These are phyloP conservation scores for Acanthiza pusilla DNA, from an alignment of 2,797 vertebrate genomes.

Conservation along the genomic window DNA sequence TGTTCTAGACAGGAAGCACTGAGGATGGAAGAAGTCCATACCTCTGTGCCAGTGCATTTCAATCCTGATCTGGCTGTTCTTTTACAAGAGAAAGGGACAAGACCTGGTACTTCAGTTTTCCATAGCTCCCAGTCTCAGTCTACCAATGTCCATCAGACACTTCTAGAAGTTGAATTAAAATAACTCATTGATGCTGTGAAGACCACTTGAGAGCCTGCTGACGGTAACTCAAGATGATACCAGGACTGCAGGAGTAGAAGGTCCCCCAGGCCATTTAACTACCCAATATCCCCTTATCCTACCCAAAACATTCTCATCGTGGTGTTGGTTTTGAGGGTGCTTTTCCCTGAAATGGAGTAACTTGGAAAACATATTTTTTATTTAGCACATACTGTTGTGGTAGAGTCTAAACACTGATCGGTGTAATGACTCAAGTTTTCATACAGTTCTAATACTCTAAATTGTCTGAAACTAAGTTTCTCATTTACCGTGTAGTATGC, in stretches of 20 bases:
- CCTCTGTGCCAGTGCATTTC: not conserved
- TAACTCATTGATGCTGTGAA: not conserved
- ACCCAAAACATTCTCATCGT: not conserved
- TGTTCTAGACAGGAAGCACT: not conserved
- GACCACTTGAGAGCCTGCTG: not conserved
- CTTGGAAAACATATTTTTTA: not conserved
- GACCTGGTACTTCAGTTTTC: not conserved
- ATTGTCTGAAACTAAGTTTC: not conserved
- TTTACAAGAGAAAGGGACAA: not conserved
- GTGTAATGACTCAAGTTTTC: not conserved
- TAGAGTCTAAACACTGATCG: not conserved
- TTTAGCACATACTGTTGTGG: not conserved
- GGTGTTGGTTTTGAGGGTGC: fast-evolving
- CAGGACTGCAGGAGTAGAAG: not conserved
- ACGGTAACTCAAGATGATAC: not conserved
- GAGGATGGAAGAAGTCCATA: not conserved
- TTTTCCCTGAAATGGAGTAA: not conserved
- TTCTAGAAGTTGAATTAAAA: not conserved
- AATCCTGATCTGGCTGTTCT: not conserved
- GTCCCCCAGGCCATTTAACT: not conserved
- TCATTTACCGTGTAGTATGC: not conserved
- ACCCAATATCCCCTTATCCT: fast-evolving
- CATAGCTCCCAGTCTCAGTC: not conserved
- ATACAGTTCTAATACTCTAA: not conserved
- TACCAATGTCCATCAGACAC: not conserved